phyloP scores from a whole-genome alignment of 2,797 vertebrate species.

The Podargus strigoides region DNA sequence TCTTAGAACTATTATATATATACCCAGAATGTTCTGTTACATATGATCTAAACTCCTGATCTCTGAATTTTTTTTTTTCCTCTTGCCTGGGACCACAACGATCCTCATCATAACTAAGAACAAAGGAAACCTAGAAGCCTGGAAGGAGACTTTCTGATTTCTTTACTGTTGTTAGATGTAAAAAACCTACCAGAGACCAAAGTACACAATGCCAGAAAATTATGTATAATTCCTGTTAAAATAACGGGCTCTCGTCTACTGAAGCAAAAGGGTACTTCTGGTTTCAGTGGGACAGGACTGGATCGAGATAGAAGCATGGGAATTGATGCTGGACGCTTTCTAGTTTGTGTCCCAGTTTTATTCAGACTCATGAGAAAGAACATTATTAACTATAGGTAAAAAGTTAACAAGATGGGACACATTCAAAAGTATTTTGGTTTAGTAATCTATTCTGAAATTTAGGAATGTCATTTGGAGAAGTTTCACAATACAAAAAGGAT shows the following conservation, averaged over 20 bases:
- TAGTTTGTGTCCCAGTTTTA: background rate
- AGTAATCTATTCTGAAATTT: background rate
- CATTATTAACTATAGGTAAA: background rate
- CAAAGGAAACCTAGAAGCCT: background rate
- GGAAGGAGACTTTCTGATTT: background rate
- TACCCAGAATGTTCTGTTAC: background rate
- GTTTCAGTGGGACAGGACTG: background rate
- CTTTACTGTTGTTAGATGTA: background rate
- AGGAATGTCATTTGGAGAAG: background rate
- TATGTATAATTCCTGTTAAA: background rate
- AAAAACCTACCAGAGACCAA: background rate
- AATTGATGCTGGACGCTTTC: background rate
- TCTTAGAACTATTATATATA: background rate
- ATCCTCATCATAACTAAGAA: background rate
- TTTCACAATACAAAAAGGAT: background rate
- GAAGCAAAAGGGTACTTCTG: background rate
- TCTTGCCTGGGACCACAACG: background rate
- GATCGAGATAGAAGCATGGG: background rate
- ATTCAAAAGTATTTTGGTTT: background rate
- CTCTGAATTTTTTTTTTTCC: background rate
- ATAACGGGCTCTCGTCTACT: background rate
- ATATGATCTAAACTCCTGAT: background rate
- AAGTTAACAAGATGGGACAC: background rate
- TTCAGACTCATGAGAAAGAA: background rate
- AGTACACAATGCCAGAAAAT: background rate